Evolutionary conservation across 2,888 invertebrate genomes (phyloP).

Genomic region (Athripsodes cinereus): DNA sequence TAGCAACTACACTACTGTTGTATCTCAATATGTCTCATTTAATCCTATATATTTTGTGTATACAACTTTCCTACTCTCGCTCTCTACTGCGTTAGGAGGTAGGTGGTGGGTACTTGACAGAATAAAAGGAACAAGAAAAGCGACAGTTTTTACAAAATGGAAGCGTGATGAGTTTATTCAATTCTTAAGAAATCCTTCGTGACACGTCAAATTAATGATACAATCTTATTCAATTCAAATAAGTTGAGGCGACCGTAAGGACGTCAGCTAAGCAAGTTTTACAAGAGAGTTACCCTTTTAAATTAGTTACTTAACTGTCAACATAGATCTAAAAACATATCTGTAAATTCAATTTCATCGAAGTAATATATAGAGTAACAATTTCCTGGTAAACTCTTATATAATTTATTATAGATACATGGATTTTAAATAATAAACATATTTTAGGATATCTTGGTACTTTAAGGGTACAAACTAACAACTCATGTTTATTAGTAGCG

Average conservation of each 20-base stretch:
- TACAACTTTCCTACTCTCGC: too few relatives aligned
- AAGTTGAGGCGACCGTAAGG: neutral
- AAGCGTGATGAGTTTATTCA: constrained; percentile 6
- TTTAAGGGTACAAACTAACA: too few relatives aligned
- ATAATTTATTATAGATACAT: too few relatives aligned
- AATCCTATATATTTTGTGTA: neutral
- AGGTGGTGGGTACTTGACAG: neutral
- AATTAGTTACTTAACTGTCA: too few relatives aligned
- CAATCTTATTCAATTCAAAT: neutral
- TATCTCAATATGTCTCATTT: constrained; percentile 1
- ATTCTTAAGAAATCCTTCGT: constrained; percentile 5
- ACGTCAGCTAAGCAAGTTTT: neutral
- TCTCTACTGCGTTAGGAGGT: neutral
- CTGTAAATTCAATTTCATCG: too few relatives aligned
- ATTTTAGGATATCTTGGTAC: too few relatives aligned
- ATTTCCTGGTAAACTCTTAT: too few relatives aligned
- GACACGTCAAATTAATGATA: constrained; percentile 3
- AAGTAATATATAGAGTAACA: too few relatives aligned
- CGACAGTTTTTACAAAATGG: constrained; percentile 1
- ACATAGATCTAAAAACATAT: too few relatives aligned
- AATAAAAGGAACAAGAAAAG: neutral
- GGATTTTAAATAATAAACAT: too few relatives aligned
- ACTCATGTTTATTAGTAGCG: too few relatives aligned
- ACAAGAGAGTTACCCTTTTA: too few relatives aligned
- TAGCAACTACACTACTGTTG: neutral